Evolutionary conservation across 1,140 invertebrate genomes (phyloP), one percentile per base, ranked within the genome.

Genomic region (Centruroides sculpturatus): DNA sequence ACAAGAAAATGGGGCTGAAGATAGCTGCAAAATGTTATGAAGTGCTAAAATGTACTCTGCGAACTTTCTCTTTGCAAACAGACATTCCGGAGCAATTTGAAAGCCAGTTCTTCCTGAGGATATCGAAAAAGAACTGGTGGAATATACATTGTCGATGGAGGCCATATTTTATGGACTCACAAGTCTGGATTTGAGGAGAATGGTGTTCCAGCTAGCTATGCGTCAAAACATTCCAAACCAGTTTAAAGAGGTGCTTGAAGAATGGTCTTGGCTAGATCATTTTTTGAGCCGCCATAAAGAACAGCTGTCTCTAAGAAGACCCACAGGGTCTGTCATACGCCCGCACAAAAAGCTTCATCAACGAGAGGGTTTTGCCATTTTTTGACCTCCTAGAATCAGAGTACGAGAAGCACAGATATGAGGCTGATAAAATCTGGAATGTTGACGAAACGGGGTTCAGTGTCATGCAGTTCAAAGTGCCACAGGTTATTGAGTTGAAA

Each of bases 391-490:
- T 47, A 11, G 56, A 57, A 47, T 5, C 4, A 4, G 46, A 3
- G 8, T 57, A 47, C 41, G 12, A 4, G 10, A 47, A 57, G n/a
- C 12, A n/a, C n/a, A 46, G 47, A 5, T 57, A 57, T n/a, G 4
- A 11, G 13, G 46, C 64, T 23, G 35, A 59, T 47, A 47, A 57
- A 4, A 64, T 67, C 23, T 67, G 47, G 11, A 66, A 66, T 61
- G 61, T 63, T 0, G 64, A 67, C 35, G 66, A 67, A 55, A 64
- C 64, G 5, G 66, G 56, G 56, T 41, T 36, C 4, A 41, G 3
- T 13, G 35, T n/a, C 11, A 6, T n/a, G 34, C 10, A 12, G 41
- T 47, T 47, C 13, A n/a, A 47, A 10, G 47, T 11, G 8, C 34
- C 35, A 23, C 46, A 34, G 4, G 41, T 57, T 11, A 57, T 57